Conservation (phyloP, 2,888 invertebrate genomes). For the Ectemnius continuus region DNA sequence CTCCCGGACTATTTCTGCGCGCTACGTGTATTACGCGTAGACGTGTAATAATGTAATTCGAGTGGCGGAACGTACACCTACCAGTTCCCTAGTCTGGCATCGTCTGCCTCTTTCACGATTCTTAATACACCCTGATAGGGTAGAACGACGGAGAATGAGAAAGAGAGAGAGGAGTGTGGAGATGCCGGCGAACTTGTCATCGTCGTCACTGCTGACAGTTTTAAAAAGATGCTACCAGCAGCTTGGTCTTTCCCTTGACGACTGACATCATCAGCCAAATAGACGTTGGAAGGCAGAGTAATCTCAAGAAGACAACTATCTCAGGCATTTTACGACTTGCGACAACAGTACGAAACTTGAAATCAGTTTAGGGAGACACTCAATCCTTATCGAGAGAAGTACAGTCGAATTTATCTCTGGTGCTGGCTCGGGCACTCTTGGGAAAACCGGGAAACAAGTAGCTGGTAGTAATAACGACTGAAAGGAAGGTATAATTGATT, state of each 20-base stretch:
- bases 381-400: neutral
- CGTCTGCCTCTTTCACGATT: too few relatives aligned
- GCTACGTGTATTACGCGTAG: conserved; percentile 28
- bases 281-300: too few relatives aligned
- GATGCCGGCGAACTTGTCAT: conserved; percentile 20
- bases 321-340: too few relatives aligned
- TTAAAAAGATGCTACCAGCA: conserved; percentile 36
- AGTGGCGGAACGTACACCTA: conserved; percentile 33
- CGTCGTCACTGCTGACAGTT: conserved; percentile 28
- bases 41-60: conserved; percentile 46
- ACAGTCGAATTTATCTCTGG: too few relatives aligned
- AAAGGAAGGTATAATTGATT: too few relatives aligned
- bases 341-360: too few relatives aligned
- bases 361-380: too few relatives aligned
- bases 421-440: too few relatives aligned
- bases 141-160: neutral
- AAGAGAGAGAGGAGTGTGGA: neutral
- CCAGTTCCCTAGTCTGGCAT: neutral
- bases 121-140: too few relatives aligned
- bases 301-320: too few relatives aligned
- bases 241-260: conserved; percentile 15
- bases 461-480: too few relatives aligned
- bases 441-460: neutral
- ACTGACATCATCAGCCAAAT: too few relatives aligned
- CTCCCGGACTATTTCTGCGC: conserved; percentile 32